Evolutionary conservation across 2,888 invertebrate genomes (phyloP).

Genomic region (Pegoplata infirma): DNA sequence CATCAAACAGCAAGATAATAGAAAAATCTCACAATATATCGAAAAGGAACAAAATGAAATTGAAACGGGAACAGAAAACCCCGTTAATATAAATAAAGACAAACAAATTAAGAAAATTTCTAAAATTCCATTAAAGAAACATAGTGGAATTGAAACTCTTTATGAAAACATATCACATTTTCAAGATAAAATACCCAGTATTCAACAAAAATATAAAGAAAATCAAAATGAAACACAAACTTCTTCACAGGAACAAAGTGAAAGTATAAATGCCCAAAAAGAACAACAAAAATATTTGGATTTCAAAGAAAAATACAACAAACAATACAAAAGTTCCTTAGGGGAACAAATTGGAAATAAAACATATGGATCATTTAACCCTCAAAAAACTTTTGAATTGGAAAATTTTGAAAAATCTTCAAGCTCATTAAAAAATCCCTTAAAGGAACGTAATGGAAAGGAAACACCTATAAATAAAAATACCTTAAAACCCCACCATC

Average conservation of each 20-base stretch:
- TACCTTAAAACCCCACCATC: background rate
- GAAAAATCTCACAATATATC: background rate
- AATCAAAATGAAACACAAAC: background rate
- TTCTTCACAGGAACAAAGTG: background rate
- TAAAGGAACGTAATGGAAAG: background rate
- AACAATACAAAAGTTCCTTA: background rate
- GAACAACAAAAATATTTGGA: background rate
- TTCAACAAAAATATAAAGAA: no score
- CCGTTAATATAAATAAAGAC: background rate
- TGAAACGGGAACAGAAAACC: no score
- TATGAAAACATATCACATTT: no score
- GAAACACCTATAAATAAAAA: background rate
- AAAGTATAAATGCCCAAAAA: background rate
- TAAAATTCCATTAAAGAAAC: background rate
- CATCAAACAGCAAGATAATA: background rate
- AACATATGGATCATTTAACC: background rate
- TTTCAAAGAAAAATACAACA: slow-evolving; percentile 24
- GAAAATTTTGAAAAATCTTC: no score
- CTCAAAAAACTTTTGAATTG: background rate
- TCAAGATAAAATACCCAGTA: no score
- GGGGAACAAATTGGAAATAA: background rate
- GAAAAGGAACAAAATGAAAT: background rate
- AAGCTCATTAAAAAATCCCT: background rate
- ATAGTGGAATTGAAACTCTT: background rate
- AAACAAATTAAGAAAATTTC: no score